Evolutionary conservation across 2,797 vertebrate species (phyloP), one percentile per base, ranked within the genome.

Genomic region (Lepus townsendii): DNA sequence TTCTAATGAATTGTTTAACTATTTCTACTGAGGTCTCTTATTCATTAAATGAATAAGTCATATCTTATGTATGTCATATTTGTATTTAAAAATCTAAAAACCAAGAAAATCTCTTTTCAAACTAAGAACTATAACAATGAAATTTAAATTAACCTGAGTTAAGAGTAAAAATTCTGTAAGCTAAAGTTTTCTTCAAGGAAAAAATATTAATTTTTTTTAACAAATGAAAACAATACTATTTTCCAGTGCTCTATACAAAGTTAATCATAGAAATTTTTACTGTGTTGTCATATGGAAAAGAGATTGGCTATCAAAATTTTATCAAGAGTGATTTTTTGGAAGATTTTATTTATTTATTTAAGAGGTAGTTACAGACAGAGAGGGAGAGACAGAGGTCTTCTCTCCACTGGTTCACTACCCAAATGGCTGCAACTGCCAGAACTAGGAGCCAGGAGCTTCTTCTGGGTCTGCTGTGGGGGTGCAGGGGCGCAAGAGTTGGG

Each of bases 221-320:
- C 66, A 77, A 79, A 83, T 76, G 32, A 83, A 24, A 60, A 91
- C 35, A 5, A 79, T 63, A 60, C 26, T 42, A 38, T 54, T 69
- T 84, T 93, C 83, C 52, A 91, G 35, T 35, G 57, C 50, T 73
- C 27, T 73, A 68, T 20, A 42, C 69, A 83, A 89, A 89, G 65
- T 80, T 84, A 88, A 85, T 68, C 35, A 50, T 8, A 87, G 63
- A 93, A 85, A 65, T 47, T 30, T 83, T 88, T 32, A 66, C 24
- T 95, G 88, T 83, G 69, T 63, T 35, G 93, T 66, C 17, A 71
- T 52, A 60, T 32, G 20, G 52, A 93, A 38, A 8, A 66, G 91
- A 4, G 50, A 76, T 68, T 47, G 72, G 47, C 27, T 12, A 82
- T 3, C 68, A 47, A 57, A 24, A 2, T 83, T 88, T 57, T 82